A percentile compares a stretch with the other conserved stretches of the same genome.
These are phyloP conservation scores for Tanytarsus gracilentus DNA, from an alignment of 2,888 invertebrate species.

Conservation along the genomic window DNA sequence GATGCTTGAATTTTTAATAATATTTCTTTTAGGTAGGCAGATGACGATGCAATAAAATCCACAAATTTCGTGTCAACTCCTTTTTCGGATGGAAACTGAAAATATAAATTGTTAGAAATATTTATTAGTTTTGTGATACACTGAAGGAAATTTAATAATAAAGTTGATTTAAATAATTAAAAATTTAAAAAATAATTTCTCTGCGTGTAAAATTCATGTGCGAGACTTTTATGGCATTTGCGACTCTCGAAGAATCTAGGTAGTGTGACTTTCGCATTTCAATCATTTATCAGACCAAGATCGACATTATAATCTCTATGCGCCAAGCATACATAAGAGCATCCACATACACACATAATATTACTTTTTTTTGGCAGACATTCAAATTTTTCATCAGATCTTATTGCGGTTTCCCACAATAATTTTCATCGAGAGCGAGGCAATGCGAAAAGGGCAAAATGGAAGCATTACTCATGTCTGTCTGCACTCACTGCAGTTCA, in stretches of 20 bases:
- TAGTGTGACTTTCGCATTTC: conserved; percentile 5
- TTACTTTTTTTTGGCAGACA: conserved; percentile 10
- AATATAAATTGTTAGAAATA: background rate
- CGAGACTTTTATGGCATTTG: too few relatives aligned
- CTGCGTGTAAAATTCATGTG: too few relatives aligned
- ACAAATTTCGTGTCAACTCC: conserved; percentile 2
- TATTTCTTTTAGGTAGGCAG: background rate
- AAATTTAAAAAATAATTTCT: too few relatives aligned
- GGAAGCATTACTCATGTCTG: too few relatives aligned
- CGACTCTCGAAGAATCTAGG: too few relatives aligned
- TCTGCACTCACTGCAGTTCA: too few relatives aligned
- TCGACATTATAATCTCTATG: background rate
- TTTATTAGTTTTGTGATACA: background rate
- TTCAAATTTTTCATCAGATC: too few relatives aligned
- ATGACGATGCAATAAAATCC: background rate
- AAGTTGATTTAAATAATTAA: too few relatives aligned
- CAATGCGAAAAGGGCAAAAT: background rate
- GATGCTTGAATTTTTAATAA: too few relatives aligned
- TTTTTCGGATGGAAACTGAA: background rate
- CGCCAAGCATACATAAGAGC: too few relatives aligned
- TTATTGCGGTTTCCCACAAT: conserved; percentile 9
- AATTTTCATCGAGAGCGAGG: background rate
- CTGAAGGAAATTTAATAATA: too few relatives aligned
- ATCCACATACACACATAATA: too few relatives aligned
- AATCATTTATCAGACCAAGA: background rate